Percentiles rank a stretch among this genome's conserved stretches.
Conservation (phyloP, 2,797 vertebrate genomes). For the Pangasius mekongensis region DNA sequence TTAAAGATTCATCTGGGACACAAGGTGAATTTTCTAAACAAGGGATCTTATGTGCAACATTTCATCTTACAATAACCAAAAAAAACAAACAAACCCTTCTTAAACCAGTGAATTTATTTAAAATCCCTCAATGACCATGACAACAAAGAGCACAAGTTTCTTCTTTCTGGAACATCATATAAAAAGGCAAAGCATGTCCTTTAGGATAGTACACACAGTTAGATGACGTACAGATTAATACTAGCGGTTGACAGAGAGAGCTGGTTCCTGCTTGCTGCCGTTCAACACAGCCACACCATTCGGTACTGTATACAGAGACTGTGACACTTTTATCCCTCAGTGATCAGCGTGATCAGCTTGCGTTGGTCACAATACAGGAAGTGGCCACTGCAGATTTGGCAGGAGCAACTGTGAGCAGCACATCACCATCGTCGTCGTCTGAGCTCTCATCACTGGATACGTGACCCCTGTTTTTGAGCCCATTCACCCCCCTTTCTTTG, state of each 20-base stretch:
- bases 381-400: neutral
- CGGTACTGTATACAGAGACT: neutral
- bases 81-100: neutral
- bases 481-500: constrained; percentile 7
- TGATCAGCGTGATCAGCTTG: constrained; percentile 65
- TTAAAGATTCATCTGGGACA: neutral
- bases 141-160: neutral
- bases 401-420: neutral
- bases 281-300: neutral
- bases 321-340: neutral
- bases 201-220: neutral
- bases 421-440: constrained; percentile 58
- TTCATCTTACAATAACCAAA: neutral
- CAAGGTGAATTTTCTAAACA: neutral
- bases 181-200: neutral
- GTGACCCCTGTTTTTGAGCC: constrained; percentile 49
- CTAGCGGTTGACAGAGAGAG: neutral
- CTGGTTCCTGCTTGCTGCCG: neutral
- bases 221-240: neutral
- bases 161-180: neutral
- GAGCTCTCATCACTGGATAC: constrained; percentile 66
- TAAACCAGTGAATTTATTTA: constrained; percentile 13
- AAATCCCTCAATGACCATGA: neutral
- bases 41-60: neutral
- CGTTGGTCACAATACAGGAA: neutral